Evolutionary conservation across 2,888 invertebrate species (phyloP), one percentile per base, ranked within the genome.

Genomic region (Eupithecia abbreviata): DNA sequence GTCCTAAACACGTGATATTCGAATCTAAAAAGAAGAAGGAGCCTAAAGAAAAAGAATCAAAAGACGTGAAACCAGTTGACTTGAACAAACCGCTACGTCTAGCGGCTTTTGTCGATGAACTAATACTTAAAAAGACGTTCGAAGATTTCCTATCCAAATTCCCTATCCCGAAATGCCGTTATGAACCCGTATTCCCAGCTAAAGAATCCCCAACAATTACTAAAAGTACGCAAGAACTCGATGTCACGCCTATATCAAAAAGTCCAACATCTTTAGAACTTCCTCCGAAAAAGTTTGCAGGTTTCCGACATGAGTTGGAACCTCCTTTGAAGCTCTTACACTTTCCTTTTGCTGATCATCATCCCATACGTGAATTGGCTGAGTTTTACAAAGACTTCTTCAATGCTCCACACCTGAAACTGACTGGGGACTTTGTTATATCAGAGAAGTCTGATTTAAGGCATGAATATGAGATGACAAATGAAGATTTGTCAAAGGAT

Each of bases 301-400:
- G 94, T 0, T 92, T 93, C 65, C 87, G 94, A 3, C 90, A 89
- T 66, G 93, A 94, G 73, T 86, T 96, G 83, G 96, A 97, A 76
- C 96, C 96, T 0, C 97, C 98, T 0, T 96, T 98, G 82, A 97
- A 91, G 80, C 94, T 96, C 6, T 91, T 98, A 95, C 96, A 97
- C 93, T 97, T 97, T 71, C 97, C 98, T 1, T 98, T 98, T 86
- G 97, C 97, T 13, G 97, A 96, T 80, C 93, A 96, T 69, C 97
- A 96, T 86, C 96, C 96, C 0, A 97, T 97, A 85, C 96, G 96
- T 77, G 98, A 98, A 88, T 93, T 98, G 80, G 97, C 97, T 1
- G 96, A 96, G 83, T 98, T 98, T 91, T 98, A 97, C 89, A 96
- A 97, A 70, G 97, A 98, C 82, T 97, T 97, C 90, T 97, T 98